Conservation (phyloP, 2,113 vertebrate species). For the Numida meleagris region DNA sequence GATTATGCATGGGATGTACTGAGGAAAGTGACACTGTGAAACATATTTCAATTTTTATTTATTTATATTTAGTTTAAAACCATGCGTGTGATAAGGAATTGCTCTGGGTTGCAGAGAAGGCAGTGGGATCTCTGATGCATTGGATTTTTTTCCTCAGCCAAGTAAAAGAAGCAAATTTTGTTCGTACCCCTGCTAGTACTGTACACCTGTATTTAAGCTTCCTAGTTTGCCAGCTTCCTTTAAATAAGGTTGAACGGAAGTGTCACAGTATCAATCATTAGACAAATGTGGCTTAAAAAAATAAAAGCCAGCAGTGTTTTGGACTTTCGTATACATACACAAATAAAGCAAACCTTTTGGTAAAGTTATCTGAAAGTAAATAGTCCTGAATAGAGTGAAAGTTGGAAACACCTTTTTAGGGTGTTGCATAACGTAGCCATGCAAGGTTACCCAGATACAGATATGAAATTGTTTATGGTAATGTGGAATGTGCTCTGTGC, state of each 20-base stretch:
- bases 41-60: not conserved
- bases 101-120: not conserved
- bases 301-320: not conserved
- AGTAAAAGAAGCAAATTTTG: not conserved
- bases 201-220: not conserved
- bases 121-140: not conserved
- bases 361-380: not conserved
- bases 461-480: not conserved
- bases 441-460: not conserved
- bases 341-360: not conserved
- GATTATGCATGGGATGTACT: not conserved
- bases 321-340: not conserved
- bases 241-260: not conserved
- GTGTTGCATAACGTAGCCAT: not conserved
- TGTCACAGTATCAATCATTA: not conserved
- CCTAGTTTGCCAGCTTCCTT: too few relatives aligned
- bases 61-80: not conserved
- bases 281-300: not conserved
- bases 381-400: not conserved
- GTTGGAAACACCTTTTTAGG: not conserved
- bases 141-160: not conserved
- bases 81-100: not conserved
- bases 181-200: not conserved
- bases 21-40: not conserved
- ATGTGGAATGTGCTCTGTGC: not conserved